These are phyloP conservation scores for Phocides pigmalion DNA, from an alignment of 1,140 invertebrate species.

Conservation along the genomic window DNA sequence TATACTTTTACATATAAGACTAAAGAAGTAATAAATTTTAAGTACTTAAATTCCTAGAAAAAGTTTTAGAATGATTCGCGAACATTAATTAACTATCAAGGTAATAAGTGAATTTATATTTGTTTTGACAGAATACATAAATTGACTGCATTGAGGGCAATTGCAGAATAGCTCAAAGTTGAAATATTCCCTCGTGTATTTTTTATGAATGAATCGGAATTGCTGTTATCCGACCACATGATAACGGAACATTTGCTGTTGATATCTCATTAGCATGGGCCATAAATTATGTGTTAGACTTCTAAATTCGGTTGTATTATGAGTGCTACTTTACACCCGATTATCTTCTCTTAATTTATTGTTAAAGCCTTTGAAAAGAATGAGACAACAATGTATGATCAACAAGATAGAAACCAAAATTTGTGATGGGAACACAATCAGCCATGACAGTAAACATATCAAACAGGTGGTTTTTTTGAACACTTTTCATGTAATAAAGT, in stretches of 20 bases:
- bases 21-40: too few relatives aligned
- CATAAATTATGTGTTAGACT: slow-evolving; percentile 52
- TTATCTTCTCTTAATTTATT: slow-evolving; percentile 32
- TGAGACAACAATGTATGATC: background rate
- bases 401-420: background rate
- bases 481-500: too few relatives aligned
- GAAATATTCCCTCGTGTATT: slow-evolving; percentile 38
- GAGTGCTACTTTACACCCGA: slow-evolving; percentile 13
- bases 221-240: slow-evolving; percentile 36
- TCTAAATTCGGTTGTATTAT: slow-evolving; percentile 40
- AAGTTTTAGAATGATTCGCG: too few relatives aligned
- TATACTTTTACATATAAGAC: too few relatives aligned
- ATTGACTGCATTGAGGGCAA: background rate
- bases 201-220: slow-evolving; percentile 59
- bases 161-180: background rate
- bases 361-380: slow-evolving; percentile 14
- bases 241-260: slow-evolving; percentile 63
- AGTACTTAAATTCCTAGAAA: too few relatives aligned
- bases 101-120: too few relatives aligned
- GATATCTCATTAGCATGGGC: slow-evolving; percentile 64
- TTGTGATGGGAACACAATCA: background rate
- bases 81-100: too few relatives aligned
- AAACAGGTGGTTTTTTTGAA: too few relatives aligned
- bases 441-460: too few relatives aligned
- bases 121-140: too few relatives aligned